phyloP scores from a whole-genome alignment of 2,888 invertebrate genomes.

The Zeuzera pyrina region DNA sequence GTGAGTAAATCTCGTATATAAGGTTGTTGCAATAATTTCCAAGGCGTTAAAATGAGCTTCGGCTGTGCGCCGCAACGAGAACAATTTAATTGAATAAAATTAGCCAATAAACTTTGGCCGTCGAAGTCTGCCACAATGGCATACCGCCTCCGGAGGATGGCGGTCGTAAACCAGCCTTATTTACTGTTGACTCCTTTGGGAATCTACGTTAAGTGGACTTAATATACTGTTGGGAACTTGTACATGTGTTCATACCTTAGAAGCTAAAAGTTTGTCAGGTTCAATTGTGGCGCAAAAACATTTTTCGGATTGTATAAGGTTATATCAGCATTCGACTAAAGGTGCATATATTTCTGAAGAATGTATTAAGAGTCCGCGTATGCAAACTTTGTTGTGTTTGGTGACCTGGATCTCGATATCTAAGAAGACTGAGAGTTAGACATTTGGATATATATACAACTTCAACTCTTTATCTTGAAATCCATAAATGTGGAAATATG shows the following conservation, averaged over 20 bases:
- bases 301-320: too few species aligned
- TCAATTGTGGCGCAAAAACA: too few species aligned
- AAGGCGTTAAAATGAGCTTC: constrained; percentile 51
- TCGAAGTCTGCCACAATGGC: constrained; percentile 62
- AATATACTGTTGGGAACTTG: constrained; percentile 39
- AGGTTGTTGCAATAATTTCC: constrained; percentile 41
- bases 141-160: constrained; percentile 45
- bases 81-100: constrained; percentile 72
- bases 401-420: too few species aligned
- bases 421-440: too few species aligned
- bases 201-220: constrained; percentile 56
- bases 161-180: constrained; percentile 57
- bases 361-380: too few species aligned
- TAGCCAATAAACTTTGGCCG: constrained; percentile 64
- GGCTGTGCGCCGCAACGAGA: constrained; percentile 36
- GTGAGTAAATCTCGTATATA: constrained; percentile 12
- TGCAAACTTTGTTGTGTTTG: too few species aligned
- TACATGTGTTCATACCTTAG: constrained; percentile 35
- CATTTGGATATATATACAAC: too few species aligned
- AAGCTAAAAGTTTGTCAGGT: constrained; percentile 15
- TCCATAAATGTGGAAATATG: too few species aligned
- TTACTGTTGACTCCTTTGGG: constrained; percentile 48
- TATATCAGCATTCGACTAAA: too few species aligned
- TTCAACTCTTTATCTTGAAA: too few species aligned
- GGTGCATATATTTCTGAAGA: too few species aligned